Conservation (phyloP, 2,888 invertebrate genomes). For the Cabera pusaria region DNA sequence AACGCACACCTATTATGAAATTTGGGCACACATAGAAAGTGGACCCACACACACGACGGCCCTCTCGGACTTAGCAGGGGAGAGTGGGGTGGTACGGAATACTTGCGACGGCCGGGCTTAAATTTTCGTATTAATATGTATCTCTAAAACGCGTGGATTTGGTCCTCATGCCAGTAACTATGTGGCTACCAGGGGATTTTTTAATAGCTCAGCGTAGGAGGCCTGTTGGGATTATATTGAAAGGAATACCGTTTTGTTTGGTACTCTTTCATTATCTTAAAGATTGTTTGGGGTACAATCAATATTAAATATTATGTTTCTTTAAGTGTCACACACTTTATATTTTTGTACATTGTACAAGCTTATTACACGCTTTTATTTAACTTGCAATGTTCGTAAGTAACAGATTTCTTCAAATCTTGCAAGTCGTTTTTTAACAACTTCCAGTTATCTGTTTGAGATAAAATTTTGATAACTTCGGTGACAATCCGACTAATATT, state of each 20-base stretch:
- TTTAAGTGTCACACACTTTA: no score
- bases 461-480: no score
- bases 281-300: no score
- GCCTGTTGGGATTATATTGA: conserved; percentile 2
- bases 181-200: conserved; percentile 45
- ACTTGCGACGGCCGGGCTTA: conserved; percentile 74
- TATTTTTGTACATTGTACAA: no score
- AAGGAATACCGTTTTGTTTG: background rate
- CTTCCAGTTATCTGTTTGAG: no score
- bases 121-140: conserved; percentile 81
- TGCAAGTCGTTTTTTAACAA: no score
- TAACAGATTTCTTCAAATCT: no score
- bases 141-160: conserved; percentile 73
- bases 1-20: conserved; percentile 78
- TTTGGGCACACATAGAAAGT: conserved; percentile 62
- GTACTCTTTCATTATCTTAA: no score
- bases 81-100: conserved; percentile 56
- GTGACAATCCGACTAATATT: no score
- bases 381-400: no score
- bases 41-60: conserved; percentile 46
- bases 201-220: conserved; percentile 37
- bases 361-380: no score
- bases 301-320: no score
- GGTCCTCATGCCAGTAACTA: conserved; percentile 64
- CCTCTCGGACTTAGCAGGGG: conserved; percentile 67